phyloP scores from a whole-genome alignment of 2,797 vertebrate genomes.

The Tragelaphus eurycerus region DNA sequence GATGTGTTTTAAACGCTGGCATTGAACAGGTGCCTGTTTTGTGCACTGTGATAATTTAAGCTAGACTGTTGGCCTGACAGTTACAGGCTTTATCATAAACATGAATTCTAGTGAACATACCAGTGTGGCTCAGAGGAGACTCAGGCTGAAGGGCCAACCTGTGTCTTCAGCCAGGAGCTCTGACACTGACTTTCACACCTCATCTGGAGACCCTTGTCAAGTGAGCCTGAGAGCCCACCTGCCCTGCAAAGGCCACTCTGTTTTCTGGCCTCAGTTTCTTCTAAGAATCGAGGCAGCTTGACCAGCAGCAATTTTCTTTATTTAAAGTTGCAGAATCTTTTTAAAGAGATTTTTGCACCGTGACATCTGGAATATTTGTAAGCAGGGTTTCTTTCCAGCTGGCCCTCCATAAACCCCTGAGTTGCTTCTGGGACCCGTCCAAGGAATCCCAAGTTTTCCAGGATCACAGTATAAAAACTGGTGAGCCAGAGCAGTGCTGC shows the following conservation, averaged over 20 bases:
- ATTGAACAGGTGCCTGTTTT: background rate
- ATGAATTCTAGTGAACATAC: accelerated
- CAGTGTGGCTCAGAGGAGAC: accelerated
- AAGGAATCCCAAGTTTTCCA: background rate
- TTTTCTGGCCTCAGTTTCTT: background rate
- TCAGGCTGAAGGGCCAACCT: accelerated
- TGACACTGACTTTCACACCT: background rate
- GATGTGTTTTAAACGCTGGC: background rate
- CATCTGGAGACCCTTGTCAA: too few relatives aligned
- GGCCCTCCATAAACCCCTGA: background rate
- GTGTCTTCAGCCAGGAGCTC: background rate
- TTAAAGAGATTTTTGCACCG: background rate
- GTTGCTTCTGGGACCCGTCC: background rate
- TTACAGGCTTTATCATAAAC: background rate
- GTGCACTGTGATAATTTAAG: too few relatives aligned
- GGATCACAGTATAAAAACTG: slow-evolving; percentile 3
- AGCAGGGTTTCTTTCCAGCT: background rate
- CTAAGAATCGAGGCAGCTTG: background rate
- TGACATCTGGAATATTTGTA: background rate
- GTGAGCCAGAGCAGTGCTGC: background rate
- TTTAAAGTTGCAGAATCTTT: background rate
- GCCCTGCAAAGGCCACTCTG: background rate
- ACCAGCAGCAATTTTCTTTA: background rate
- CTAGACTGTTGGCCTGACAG: accelerated
- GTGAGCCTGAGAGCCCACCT: background rate